Evolutionary conservation across 1,140 invertebrate species (phyloP).

Genomic region (Drosophila tani): DNA sequence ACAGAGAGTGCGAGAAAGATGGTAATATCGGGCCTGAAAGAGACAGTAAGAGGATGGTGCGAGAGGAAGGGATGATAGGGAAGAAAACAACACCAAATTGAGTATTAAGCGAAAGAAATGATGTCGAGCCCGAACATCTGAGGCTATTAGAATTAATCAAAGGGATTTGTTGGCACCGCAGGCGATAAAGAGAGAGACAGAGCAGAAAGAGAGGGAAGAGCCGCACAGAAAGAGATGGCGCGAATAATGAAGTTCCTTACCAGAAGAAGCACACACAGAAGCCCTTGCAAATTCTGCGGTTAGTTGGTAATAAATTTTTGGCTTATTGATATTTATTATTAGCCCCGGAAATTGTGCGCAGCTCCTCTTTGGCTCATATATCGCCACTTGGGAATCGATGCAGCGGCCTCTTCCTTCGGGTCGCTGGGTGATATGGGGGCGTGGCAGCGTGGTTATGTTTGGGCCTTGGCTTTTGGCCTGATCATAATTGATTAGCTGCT

Average conservation of each 20-base stretch:
- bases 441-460: conserved; percentile 16
- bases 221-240: conserved; percentile 1
- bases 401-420: conserved; percentile 9
- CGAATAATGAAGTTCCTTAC: conserved; percentile 15
- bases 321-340: conserved; percentile 83
- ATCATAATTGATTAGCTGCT: conserved; percentile 56
- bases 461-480: conserved; percentile 34
- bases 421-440: conserved; percentile 6
- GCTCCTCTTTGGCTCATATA: conserved; percentile 30
- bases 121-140: conserved; percentile 75
- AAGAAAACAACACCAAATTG: conserved; percentile 71
- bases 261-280: conserved; percentile 24
- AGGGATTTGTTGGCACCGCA: conserved; percentile 73
- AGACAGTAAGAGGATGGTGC: conserved; percentile 2
- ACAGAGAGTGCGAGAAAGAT: neutral
- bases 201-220: neutral
- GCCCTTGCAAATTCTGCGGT: conserved; percentile 62
- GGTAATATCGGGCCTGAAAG: neutral
- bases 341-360: conserved; percentile 69
- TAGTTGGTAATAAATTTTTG: conserved; percentile 77
- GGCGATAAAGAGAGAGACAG: conserved; percentile 32
- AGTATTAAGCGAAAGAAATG: conserved; percentile 81
- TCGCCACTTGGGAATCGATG: conserved; percentile 50
- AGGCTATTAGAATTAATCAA: conserved; percentile 84
- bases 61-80: neutral